These are phyloP conservation scores for human DNA, from an alignment of 2,113 vertebrate genomes.

Conservation along the genomic window DNA sequence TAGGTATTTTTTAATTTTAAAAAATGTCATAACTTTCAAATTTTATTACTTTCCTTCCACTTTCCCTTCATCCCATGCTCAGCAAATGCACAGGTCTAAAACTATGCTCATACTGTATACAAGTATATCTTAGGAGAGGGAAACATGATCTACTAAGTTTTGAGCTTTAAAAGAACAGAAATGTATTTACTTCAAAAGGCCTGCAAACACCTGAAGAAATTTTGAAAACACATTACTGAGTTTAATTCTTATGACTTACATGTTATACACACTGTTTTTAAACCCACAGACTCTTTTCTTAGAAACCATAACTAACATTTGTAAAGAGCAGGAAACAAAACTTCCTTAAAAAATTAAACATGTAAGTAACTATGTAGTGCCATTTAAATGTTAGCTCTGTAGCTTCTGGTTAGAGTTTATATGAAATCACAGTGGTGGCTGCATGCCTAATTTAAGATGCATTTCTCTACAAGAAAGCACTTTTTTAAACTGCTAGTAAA, in stretches of 20 bases:
- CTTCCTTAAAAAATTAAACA: conserved; percentile 57
- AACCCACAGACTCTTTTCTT: conserved; percentile 63
- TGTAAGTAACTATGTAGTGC: conserved; percentile 40
- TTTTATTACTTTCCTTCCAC: not conserved
- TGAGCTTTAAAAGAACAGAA: conserved; percentile 43
- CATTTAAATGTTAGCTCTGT: conserved; percentile 3
- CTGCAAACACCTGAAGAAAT: not conserved
- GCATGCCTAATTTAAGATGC: conserved; percentile 66
- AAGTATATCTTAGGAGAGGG: not conserved
- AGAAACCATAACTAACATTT: conserved; percentile 60
- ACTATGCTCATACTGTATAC: not conserved
- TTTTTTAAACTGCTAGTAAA: not conserved
- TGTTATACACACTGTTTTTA: conserved; percentile 60
- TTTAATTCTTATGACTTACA: not conserved
- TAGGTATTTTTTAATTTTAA: not conserved
- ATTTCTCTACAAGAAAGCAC: conserved; percentile 58
- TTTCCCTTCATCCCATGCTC: not conserved
- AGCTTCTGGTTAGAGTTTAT: conserved; percentile 19
- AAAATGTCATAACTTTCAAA: not conserved
- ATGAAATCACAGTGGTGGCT: conserved; percentile 52
- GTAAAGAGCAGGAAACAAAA: conserved; percentile 65
- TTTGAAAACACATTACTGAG: not conserved
- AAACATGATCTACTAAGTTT: not conserved
- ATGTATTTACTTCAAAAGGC: not conserved
- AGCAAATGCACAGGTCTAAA: not conserved